Base-by-base conservation (phyloP, 2,888 invertebrate genomes). In the Hypomecis atomaria region DNA sequence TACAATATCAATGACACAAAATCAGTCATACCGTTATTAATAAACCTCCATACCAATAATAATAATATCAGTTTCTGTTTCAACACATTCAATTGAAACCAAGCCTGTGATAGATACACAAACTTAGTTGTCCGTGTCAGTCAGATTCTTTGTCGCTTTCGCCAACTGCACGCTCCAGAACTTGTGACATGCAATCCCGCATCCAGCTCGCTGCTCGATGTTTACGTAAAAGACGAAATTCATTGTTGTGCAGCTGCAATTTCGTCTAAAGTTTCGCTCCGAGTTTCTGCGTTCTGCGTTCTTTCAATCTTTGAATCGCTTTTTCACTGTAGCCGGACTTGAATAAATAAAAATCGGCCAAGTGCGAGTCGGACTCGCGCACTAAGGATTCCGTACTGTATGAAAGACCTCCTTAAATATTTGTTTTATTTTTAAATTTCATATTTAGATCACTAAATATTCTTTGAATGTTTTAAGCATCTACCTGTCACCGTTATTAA, bases 81-180 rank as follows among this genome's bases (percentile, higher is more conserved):
- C 23, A 23, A 3, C 23, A 23, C 23, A 23, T 23, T 43, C 33
- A 52, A 61, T 66, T 40, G 58, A 63, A 65, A 68, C 62, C 59
- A 49, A 67, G 63, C 59, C 49, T 13, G 62, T 44, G 65, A 68
- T 69, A 71, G 65, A 72, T 72, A 66, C 58, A 50, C 42, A 65
- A 72, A 69, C 66, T 71, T 68, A 4, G 47, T 38, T 53, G 49
- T 37, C 7, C 34, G 47, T 11, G 11, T 40, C 42, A 53, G 52
- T 36, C 50, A 52, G 43, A 52, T 61, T 65, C 62, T 66, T 62
- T 62, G 59, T 61, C 53, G 43, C 59, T 11, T 56, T 61, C 53
- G 43, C 59, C 10, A 56, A 62, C 38, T 61, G 52, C 61, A 67
- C 67, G 62, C 60, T 65, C 68, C 67, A 59, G 50, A 9, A 37